phyloP scores from a whole-genome alignment of 1,140 invertebrate genomes.

The Agraylea sexmaculata region DNA sequence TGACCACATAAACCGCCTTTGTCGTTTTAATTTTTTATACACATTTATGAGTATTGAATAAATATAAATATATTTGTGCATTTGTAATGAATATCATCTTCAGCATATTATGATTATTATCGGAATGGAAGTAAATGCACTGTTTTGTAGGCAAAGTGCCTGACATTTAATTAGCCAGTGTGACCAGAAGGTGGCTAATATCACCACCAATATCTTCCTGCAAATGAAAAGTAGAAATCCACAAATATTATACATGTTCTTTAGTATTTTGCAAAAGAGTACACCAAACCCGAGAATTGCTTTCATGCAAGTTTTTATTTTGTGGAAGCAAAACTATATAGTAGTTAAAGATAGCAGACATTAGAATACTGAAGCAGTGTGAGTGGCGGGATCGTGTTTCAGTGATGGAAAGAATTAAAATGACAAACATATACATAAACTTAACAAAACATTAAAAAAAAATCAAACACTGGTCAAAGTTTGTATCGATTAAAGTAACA shows the following conservation, averaged over 20 bases:
- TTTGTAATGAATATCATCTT: slow-evolving; percentile 4
- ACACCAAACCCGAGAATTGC: slow-evolving; percentile 25
- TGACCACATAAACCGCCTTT: slow-evolving; percentile 15
- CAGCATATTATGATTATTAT: slow-evolving; percentile 29
- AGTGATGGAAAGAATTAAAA: too few relatives aligned
- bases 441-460: too few relatives aligned
- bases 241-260: slow-evolving; percentile 19
- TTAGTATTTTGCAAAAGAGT: slow-evolving; percentile 19
- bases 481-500: too few relatives aligned
- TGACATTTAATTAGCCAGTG: slow-evolving; percentile 42
- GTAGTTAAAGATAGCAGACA: background rate
- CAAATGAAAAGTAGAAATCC: slow-evolving; percentile 26
- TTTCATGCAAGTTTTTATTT: slow-evolving; percentile 13
- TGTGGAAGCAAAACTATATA: background rate
- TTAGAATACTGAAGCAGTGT: slow-evolving; percentile 13
- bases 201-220: slow-evolving; percentile 41
- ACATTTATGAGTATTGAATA: slow-evolving; percentile 5
- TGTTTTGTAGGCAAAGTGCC: background rate
- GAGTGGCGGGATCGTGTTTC: slow-evolving; percentile 22
- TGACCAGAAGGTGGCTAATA: slow-evolving; percentile 43
- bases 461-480: too few relatives aligned
- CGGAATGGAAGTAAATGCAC: background rate
- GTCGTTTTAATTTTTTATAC: slow-evolving; percentile 9
- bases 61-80: slow-evolving; percentile 3
- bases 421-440: too few relatives aligned